These are phyloP conservation scores for Saimiri boliviensis DNA, from an alignment of 2,113 vertebrate species.

Conservation along the genomic window DNA sequence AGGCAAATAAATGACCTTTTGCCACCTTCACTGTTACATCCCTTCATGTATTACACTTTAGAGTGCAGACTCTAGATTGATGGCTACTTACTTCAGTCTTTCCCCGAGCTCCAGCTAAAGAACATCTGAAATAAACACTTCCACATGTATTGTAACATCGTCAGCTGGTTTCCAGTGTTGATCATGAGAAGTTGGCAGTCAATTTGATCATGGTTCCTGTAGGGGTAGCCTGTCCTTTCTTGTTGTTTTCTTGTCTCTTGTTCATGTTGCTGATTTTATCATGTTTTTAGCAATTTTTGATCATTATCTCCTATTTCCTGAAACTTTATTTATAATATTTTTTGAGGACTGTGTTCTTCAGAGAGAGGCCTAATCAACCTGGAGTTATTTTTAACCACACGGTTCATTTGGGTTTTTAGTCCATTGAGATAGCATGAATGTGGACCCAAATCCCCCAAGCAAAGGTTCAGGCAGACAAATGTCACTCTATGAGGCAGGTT, in stretches of 20 bases:
- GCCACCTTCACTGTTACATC: neutral
- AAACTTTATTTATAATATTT: neutral
- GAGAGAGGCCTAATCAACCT: neutral
- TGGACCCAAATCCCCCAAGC: neutral
- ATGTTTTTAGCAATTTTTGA: neutral
- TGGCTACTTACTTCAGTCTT: neutral
- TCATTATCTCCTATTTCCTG: neutral
- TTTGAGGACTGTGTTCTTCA: neutral
- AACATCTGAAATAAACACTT: neutral
- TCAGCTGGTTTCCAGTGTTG: neutral
- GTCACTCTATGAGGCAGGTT: neutral
- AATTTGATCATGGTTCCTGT: neutral
- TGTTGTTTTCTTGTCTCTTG: neutral
- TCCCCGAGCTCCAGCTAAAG: neutral
- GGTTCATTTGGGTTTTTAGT: neutral
- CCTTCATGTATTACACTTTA: neutral
- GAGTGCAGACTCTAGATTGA: neutral
- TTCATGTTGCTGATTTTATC: neutral
- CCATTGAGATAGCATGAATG: neutral
- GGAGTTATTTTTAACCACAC: neutral
- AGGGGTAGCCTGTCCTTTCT: neutral
- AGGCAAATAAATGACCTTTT: neutral
- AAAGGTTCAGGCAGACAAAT: neutral
- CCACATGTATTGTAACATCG: neutral
- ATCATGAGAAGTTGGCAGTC: neutral